These are phyloP conservation scores for Drosophila kohkoa DNA, from an alignment of 1,140 invertebrate genomes.

Conservation along the genomic window DNA sequence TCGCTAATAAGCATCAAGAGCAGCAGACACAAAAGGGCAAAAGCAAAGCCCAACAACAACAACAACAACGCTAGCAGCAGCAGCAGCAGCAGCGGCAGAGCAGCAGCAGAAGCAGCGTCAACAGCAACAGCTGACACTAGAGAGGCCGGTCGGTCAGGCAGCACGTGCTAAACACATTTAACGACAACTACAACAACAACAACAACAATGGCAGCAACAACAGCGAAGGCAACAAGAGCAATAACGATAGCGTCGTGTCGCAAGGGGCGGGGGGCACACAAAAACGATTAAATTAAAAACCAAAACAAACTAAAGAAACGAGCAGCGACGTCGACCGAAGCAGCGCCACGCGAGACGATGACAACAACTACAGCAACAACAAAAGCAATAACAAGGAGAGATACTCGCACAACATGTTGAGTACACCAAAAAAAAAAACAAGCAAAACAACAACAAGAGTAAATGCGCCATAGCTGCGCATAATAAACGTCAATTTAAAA, in stretches of 20 bases:
- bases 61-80: conserved; percentile 35
- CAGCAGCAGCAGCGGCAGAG: neutral
- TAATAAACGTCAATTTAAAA: conserved; percentile 83
- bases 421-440: conserved; percentile 60
- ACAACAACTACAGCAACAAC: conserved; percentile 50
- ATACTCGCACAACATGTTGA: conserved; percentile 63
- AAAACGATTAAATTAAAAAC: conserved; percentile 83
- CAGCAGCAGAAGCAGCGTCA: neutral
- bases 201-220: conserved; percentile 43
- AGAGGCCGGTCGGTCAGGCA: conserved; percentile 72
- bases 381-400: conserved; percentile 55
- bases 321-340: conserved; percentile 48
- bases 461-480: conserved; percentile 53
- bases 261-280: conserved; percentile 48
- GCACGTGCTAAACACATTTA: conserved; percentile 82
- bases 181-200: conserved; percentile 76
- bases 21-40: conserved; percentile 77
- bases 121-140: conserved; percentile 50
- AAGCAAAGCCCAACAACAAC: conserved; percentile 43
- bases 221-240: conserved; percentile 44
- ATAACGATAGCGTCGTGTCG: conserved; percentile 38
- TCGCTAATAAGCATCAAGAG: conserved; percentile 81
- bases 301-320: conserved; percentile 82
- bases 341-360: conserved; percentile 49
- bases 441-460: conserved; percentile 36